These are phyloP conservation scores for Xestia rhomboidea DNA, from an alignment of 2,888 invertebrate species.

Conservation along the genomic window DNA sequence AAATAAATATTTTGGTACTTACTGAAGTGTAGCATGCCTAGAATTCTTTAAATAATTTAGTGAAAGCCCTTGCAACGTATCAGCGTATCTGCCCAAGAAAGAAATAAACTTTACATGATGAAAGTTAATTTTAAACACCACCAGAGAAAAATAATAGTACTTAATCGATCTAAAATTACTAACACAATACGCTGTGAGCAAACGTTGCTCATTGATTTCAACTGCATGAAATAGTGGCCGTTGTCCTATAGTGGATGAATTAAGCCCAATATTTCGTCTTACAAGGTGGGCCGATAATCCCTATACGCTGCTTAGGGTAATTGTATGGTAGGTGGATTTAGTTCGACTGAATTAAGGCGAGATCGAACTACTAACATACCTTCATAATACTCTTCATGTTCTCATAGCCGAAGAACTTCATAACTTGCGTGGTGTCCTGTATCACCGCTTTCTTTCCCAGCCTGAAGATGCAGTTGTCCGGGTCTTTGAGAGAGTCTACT, in stretches of 20 bases:
- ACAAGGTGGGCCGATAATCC: not conserved
- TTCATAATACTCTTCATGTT: conserved; percentile 79
- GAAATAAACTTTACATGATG: not conserved
- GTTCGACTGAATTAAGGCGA: not conserved
- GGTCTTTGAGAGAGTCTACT: conserved; percentile 86
- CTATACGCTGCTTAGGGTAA: not conserved
- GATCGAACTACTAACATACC: conserved; percentile 61
- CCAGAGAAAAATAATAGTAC: not conserved
- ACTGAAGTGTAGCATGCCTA: not conserved
- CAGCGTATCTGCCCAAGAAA: not conserved
- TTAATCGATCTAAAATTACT: not conserved
- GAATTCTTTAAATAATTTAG: not conserved
- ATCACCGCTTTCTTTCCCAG: conserved; percentile 81
- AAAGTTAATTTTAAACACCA: not conserved
- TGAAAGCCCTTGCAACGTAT: not conserved
- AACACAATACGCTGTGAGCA: no score
- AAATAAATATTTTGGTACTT: not conserved
- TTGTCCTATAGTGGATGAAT: no score
- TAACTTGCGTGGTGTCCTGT: conserved; percentile 79
- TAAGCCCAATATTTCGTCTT: no score
- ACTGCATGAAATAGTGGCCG: no score
- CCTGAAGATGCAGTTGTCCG: conserved; percentile 85
- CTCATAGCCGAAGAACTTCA: conserved; percentile 81
- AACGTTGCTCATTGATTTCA: no score
- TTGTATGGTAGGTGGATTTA: not conserved